Evolutionary conservation across 2,888 invertebrate species (phyloP), one percentile per base, ranked within the genome.

Genomic region (Lepidonotus clava): DNA sequence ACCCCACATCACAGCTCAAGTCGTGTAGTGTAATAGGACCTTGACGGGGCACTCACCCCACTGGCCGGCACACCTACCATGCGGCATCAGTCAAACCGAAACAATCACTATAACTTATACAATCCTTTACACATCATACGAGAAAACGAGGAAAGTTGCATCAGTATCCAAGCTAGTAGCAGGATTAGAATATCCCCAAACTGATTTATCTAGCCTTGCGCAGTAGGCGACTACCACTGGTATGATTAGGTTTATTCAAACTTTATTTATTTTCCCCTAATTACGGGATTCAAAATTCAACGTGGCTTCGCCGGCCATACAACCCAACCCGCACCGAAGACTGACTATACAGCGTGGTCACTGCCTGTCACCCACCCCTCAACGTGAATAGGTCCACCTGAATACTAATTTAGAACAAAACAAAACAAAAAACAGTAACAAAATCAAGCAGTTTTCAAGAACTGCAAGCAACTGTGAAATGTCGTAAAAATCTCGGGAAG

Each of bases 401-500:
- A n/a, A n/a, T n/a, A n/a, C n/a, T n/a, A n/a, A n/a, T n/a, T n/a
- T n/a, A n/a, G n/a, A n/a, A n/a, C n/a, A n/a, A n/a, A n/a, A n/a
- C n/a, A 46, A 8, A 46, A 46, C 46, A 46, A 46, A 46, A 46
- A 56, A 56, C n/a, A 56, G 24, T 56, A 11, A 11, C 56, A 56
- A 56, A 56, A 56, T n/a, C n/a, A 56, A 38, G 36, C 34, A 34
- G 71, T 71, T 71, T 71, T 36, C 71, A 71, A 34, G 36, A 38
- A 71, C 71, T 71, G 71, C 71, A 71, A 71, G 38, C n/a, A 71
- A 71, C 71, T 71, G 71, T 71, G 36, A 71, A 24, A 66, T 66
- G 38, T 71, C 11, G 38, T 71, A 71, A 71, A 71, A 71, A 18
- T 71, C 71, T 71, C n/a, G n/a, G 71, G 71, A 71, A 71, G 71